Percentiles rank a stretch among this genome's conserved stretches.
These are phyloP conservation scores for Pardosa pseudoannulata DNA, from an alignment of 2,888 invertebrate species.

Conservation along the genomic window DNA sequence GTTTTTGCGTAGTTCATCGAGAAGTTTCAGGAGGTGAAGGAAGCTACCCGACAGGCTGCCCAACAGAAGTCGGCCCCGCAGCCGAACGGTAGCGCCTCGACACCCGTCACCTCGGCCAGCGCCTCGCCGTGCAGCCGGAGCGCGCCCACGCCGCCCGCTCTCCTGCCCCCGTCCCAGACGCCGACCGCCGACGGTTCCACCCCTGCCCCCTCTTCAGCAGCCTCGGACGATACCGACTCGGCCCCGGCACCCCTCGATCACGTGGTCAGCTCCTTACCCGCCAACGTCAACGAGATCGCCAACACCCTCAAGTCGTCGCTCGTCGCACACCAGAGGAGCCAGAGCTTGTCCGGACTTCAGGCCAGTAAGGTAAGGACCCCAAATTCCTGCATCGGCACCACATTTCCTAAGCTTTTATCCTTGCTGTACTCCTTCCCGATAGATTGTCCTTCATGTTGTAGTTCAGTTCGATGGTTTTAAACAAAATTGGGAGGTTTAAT, in stretches of 20 bases:
- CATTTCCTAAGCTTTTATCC: too few relatives aligned
- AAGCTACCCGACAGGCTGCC: slow-evolving; percentile 84
- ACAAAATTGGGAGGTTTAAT: too few relatives aligned
- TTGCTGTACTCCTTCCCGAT: too few relatives aligned
- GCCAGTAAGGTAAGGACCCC: slow-evolving; percentile 71
- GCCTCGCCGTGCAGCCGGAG: slow-evolving; percentile 77
- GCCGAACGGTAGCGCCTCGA: slow-evolving; percentile 74
- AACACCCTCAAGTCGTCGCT: slow-evolving; percentile 74
- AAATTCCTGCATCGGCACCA: too few relatives aligned
- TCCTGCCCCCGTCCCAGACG: slow-evolving; percentile 71
- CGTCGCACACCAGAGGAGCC: slow-evolving; percentile 78
- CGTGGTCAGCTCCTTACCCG: slow-evolving; percentile 74
- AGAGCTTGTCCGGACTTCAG: slow-evolving; percentile 78
- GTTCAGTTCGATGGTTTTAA: too few relatives aligned
- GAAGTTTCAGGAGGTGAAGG: slow-evolving; percentile 98
- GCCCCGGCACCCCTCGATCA: slow-evolving; percentile 68
- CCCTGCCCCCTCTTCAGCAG: slow-evolving; percentile 38
- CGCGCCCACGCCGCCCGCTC: slow-evolving; percentile 73
- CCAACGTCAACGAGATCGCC: slow-evolving; percentile 75
- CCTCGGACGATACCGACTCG: slow-evolving; percentile 37
- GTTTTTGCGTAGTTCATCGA: slow-evolving; percentile 89
- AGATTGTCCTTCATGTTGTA: too few relatives aligned
- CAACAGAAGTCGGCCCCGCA: slow-evolving; percentile 73
- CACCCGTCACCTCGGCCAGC: slow-evolving; percentile 71
- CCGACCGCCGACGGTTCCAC: slow-evolving; percentile 61